phyloP scores from a whole-genome alignment of 2,888 invertebrate species.

The Papilio elwesi region DNA sequence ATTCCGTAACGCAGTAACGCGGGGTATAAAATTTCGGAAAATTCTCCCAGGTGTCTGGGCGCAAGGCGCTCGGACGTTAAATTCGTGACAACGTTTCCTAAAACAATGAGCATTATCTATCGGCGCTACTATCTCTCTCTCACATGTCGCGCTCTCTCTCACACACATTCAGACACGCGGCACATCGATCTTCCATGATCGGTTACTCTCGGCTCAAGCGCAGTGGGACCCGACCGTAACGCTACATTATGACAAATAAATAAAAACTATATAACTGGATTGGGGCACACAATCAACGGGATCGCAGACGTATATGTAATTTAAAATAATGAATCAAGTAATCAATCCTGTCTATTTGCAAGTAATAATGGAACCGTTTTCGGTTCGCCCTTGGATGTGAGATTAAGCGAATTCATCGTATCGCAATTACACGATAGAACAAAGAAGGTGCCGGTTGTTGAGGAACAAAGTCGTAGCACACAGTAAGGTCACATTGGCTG shows the following conservation, averaged over 20 bases:
- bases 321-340: slow-evolving; percentile 17
- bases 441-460: background rate
- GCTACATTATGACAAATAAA: background rate
- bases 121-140: too few relatives aligned
- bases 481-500: background rate
- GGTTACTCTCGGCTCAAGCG: too few relatives aligned
- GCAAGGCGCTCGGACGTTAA: too few relatives aligned
- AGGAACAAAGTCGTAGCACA: slow-evolving; percentile 3
- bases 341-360: slow-evolving; percentile 3
- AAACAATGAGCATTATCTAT: too few relatives aligned
- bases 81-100: too few relatives aligned
- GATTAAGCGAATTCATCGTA: slow-evolving; percentile 16
- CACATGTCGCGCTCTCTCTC: too few relatives aligned
- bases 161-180: too few relatives aligned
- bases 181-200: too few relatives aligned
- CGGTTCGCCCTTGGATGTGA: background rate
- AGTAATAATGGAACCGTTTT: background rate
- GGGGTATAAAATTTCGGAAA: too few relatives aligned
- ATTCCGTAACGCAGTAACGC: too few relatives aligned
- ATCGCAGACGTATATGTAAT: background rate
- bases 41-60: too few relatives aligned
- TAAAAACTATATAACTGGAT: background rate
- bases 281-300: background rate
- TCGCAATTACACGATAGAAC: slow-evolving; percentile 13
- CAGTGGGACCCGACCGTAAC: too few relatives aligned